Percentiles rank a stretch among this genome's conserved stretches.
These are phyloP conservation scores for Hybognathus amarus DNA, from an alignment of 2,797 vertebrate genomes.

Conservation along the genomic window DNA sequence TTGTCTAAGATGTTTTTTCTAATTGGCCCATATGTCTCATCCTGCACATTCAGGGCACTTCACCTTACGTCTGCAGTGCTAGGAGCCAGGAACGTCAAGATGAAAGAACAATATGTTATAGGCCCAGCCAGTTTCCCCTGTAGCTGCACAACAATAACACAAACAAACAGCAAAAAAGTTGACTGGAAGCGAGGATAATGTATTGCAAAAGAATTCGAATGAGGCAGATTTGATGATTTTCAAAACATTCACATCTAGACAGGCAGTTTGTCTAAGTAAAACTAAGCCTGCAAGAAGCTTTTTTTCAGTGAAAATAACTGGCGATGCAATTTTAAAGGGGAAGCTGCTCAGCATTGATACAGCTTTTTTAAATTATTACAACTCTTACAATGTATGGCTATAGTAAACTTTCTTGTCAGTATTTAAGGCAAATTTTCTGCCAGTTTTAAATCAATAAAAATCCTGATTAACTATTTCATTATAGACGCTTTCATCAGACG, in stretches of 20 bases:
- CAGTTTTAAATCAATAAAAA: neutral
- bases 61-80: slow-evolving; percentile 10
- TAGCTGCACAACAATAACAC: slow-evolving; percentile 24
- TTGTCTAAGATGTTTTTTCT: slow-evolving; percentile 41
- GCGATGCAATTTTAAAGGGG: neutral
- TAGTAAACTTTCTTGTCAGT: neutral
- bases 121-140: slow-evolving; percentile 29
- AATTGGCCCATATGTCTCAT: slow-evolving; percentile 26
- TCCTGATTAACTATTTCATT: neutral
- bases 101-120: slow-evolving; percentile 39
- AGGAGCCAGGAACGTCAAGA: slow-evolving; percentile 14
- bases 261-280: slow-evolving; percentile 18
- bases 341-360: neutral
- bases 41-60: neutral
- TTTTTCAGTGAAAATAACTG: neutral
- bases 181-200: slow-evolving; percentile 7
- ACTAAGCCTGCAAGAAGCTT: neutral
- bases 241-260: neutral
- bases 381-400: neutral
- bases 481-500: no score
- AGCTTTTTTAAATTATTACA: neutral
- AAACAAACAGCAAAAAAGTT: slow-evolving; percentile 20
- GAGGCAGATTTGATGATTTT: slow-evolving; percentile 1
- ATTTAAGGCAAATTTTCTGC: neutral
- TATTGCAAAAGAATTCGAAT: slow-evolving; percentile 5